Evolutionary conservation across 2,888 invertebrate species (phyloP), one percentile per base, ranked within the genome.

Genomic region (Hetaerina titia): DNA sequence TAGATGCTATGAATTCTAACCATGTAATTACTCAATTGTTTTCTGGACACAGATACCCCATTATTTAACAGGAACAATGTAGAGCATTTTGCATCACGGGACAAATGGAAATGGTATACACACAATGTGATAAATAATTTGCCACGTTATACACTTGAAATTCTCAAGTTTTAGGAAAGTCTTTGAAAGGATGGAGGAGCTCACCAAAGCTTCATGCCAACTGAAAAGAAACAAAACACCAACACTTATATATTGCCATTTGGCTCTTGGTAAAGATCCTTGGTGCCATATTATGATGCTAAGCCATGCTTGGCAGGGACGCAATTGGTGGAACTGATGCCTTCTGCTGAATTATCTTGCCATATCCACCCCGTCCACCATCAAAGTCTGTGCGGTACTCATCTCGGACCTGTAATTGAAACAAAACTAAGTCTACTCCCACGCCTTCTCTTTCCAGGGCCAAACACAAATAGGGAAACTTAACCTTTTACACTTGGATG

Each of bases 321-420:
- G 92, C 92, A 69, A 92, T 56, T 13, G 74, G 22, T 2, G 95
- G 95, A 9, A 97, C 96, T n/a, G 97, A 97, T 95, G 98, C 97
- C 97, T 99, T 99, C 96, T 98, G 98, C 95, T 98, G 98, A 96
- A 99, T 98, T 95, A 99, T 98, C 97, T 99, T 99, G 63, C 99
- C 99, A 97, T 99, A 99, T 31, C 99, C 99, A 94, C 99, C 99
- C 96, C 99, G 97, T 0, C 99, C 99, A 69, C 98, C 98, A 96
- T 99, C 99, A 97, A 98, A 99, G 96, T 99, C 99, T 95, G 99
- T 99, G 96, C 99, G 97, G 96, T 99, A 99, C 97, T 99, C 99
- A 96, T 99, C 99, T 96, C 99, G 98, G 7, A 99, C 99, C 98
- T 99, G 45, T 45, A 45, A 45, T 45, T 45, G 45, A 45, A 45